Base-by-base conservation (phyloP, 2,888 invertebrate species). In the Tinea trinotella region DNA sequence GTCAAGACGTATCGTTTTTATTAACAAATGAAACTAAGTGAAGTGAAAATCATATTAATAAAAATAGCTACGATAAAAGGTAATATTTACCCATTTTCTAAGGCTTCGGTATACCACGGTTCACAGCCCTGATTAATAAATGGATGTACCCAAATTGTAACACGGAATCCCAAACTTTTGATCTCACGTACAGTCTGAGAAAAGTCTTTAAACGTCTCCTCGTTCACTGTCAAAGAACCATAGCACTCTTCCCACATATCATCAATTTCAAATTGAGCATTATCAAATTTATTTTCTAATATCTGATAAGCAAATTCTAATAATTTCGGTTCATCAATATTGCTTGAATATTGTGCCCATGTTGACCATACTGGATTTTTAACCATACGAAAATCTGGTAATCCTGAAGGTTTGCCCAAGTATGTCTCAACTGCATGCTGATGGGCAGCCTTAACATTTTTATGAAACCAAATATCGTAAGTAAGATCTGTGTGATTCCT, bases 211-310 rank as follows among this genome's bases (percentile, higher is more conserved):
- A 96, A 96, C 69, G 91, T 93, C 0, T 65, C 71, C 7, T 79
- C 73, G 61, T 93, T 89, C 57, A 96, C 93, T 10, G 87, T 87
- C 22, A 93, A 79, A 6, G 94, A 92, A 0, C 97, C 97, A 64
- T 96, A 95, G 64, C 93, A 93, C 0, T 88, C 87, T 69, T 96
- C 95, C 95, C 96, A 96, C 12, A 90, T 87, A 67, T 96, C 96
- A 65, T 96, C 96, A 48, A 97, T 93, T 81, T 96, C 96, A 36
- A 93, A 70, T 65, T 94, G 93, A 50, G 93, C 92, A 62, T 90
- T 88, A 1, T 87, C 83, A 62, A 93, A 94, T 0, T 89, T 90
- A 55, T 91, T 66, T 0, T 78, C 68, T 1, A 82, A 63, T 53
- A 96, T 94, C 58, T 91, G 87, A 5, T 89, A 63, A 0, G 92